Base-by-base conservation (phyloP, 1,140 invertebrate genomes). In the Drosophila ironensis region DNA sequence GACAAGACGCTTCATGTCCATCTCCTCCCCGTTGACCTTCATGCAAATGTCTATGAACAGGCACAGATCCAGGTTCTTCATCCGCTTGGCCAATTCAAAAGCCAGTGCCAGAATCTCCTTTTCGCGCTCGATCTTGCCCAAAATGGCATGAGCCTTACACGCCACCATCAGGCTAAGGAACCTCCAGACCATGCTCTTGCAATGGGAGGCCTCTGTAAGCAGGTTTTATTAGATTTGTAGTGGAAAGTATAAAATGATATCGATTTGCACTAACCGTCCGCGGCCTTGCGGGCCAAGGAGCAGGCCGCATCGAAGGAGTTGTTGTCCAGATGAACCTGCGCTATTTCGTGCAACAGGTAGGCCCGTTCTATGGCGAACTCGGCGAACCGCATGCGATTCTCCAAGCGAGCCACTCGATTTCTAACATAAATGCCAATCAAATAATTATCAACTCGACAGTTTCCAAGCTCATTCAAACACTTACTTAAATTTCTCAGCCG, bases 291-390 rank as follows among this genome's bases (percentile, higher is more conserved):
- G 2, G 88, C 87, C 33, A 73, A 7, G 4, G 61, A 70, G 27
- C 80, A 82, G 27, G 68, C 82, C n/a, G 25, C 44, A 25, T 88
- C 77, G 9, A 88, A 89, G 6, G 59, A 68, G 38, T 72, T 59
- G 16, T 63, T 48, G 4, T 63, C 33, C n/a, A 89, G 37, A 47
- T 88, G 77, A 8, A 59, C 54, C 25, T 70, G 59, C 4, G 88
- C 88, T 17, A 73, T 45, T 25, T 89, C 88, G 38, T 89, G 86
- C 5, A 80, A 25, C 19, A 89, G 41, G 67, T 89, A 89, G 12
- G 63, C 68, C 8, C 87, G 80, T 46, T 89, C 88, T 11, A 89
- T 72, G 1, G 72, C 28, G 41, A 68, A 72, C 30, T 76, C 71
- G 1, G 88, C 73, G 12, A 77, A 84, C 5, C 56, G 38, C 67